A percentile compares a stretch with the other conserved stretches of the same genome.
phyloP scores from a whole-genome alignment of 2,113 vertebrate genomes.

The Lipotes vexillifer region DNA sequence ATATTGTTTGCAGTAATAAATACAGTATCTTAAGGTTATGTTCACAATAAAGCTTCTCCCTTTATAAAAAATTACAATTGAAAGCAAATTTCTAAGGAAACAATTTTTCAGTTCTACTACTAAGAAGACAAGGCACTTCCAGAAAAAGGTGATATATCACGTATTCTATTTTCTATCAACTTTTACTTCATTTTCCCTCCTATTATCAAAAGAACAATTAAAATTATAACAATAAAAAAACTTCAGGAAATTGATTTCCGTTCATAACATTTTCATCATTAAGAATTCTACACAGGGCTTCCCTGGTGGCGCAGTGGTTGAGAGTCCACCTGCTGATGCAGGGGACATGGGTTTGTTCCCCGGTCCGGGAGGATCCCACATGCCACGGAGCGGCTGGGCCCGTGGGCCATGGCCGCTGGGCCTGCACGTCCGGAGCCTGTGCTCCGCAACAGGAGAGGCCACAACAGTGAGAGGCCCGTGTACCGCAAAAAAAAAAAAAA shows the following conservation, averaged over 20 bases:
- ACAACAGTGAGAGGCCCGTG: too few relatives aligned
- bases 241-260: not conserved
- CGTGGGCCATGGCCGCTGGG: too few relatives aligned
- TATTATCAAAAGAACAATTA: not conserved
- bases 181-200: not conserved
- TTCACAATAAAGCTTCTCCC: not conserved
- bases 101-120: constrained; percentile 6
- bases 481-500: too few relatives aligned
- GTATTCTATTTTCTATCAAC: not conserved
- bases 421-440: too few relatives aligned
- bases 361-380: too few relatives aligned
- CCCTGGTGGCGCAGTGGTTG: too few relatives aligned
- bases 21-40: not conserved
- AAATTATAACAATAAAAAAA: not conserved
- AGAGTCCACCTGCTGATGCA: too few relatives aligned
- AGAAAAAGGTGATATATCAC: not conserved
- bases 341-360: too few relatives aligned
- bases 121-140: not conserved
- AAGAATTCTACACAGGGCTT: not conserved
- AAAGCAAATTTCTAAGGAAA: constrained; percentile 23
- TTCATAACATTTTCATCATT: constrained; percentile 15
- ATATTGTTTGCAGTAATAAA: not conserved
- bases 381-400: too few relatives aligned
- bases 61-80: constrained; percentile 9
- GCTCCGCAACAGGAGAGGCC: too few relatives aligned